Evolutionary conservation across 2,113 vertebrate genomes (phyloP), one percentile per base, ranked within the genome.

Genomic region (Redunca redunca): DNA sequence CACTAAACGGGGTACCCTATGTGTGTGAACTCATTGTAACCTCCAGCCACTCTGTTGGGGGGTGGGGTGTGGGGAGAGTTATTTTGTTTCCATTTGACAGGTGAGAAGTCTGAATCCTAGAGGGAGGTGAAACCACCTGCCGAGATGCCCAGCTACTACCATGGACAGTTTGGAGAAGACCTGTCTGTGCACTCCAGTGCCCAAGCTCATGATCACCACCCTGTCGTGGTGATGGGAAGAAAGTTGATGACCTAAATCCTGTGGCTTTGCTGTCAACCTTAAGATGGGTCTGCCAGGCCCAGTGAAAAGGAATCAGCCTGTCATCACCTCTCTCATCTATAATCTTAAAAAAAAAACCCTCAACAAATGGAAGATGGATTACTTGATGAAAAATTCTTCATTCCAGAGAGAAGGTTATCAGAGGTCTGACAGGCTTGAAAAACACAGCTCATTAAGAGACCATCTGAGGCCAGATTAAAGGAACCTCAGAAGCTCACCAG

Each of bases 1-100:
- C 55, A 2, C 10, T 26, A 36, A 62, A 14, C 5, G 15, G 23
- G 19, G 8, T 17, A 11, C 12, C 2, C 6, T 17, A 11, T 0
- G 15, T 26, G 3, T 77, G 46, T 9, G 80, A 77, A 14, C 14
- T 17, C 80, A 1, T 7, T 16, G 67, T 14, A 9, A 40, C 36
- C 53, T 21, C 30, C 23, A 3, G 78, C 21, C 33, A 21, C 46
- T 2, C 17, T 15, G 1, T 3, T 2, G 12, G 2, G 0, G 28
- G 1, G 4, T 52, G 15, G 2, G 21, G 43, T 2, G 43, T 33
- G 6, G 53, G 7, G 77, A 30, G 80, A 21, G 28, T 23, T 19
- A 3, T 33, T 26, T 4, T 53, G 16, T 93, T 96, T 86, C 92
- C 87, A 48, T 57, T 16, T 23, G 94, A 90, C 90, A n/a, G 62